Conservation (phyloP, 2,888 invertebrate genomes). For the Mycalesis mineus region DNA sequence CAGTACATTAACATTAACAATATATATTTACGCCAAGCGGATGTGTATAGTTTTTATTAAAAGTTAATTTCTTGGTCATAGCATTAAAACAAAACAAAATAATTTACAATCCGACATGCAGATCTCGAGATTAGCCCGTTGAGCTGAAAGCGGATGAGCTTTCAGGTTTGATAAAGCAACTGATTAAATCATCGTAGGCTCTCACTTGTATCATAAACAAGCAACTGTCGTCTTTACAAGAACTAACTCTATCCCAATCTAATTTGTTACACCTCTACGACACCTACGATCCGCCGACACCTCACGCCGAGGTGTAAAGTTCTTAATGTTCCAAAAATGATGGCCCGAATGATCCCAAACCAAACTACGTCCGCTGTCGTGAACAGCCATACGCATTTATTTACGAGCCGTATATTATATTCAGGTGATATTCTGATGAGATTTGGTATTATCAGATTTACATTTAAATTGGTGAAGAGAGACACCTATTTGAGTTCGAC, state of each 20-base stretch:
- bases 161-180: no score
- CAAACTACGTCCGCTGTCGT: constrained; percentile 41
- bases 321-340: constrained; percentile 45
- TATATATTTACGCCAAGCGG: no score
- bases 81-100: no score
- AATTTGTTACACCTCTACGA: not conserved
- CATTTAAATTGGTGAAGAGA: constrained; percentile 53
- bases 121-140: no score
- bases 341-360: constrained; percentile 33
- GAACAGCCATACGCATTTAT: constrained; percentile 45
- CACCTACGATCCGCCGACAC: constrained; percentile 13
- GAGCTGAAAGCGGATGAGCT: no score
- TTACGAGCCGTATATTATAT: constrained; percentile 24
- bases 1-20: no score
- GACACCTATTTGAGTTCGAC: constrained; percentile 32
- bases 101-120: no score
- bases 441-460: constrained; percentile 54
- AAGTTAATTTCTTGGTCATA: no score
- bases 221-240: not conserved
- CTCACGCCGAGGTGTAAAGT: constrained; percentile 37
- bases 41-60: no score
- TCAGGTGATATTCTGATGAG: constrained; percentile 45
- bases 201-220: no score
- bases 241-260: not conserved
- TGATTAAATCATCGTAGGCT: no score